Conservation (phyloP, 2,797 vertebrate genomes). For the Petrocephalus sullivani region DNA sequence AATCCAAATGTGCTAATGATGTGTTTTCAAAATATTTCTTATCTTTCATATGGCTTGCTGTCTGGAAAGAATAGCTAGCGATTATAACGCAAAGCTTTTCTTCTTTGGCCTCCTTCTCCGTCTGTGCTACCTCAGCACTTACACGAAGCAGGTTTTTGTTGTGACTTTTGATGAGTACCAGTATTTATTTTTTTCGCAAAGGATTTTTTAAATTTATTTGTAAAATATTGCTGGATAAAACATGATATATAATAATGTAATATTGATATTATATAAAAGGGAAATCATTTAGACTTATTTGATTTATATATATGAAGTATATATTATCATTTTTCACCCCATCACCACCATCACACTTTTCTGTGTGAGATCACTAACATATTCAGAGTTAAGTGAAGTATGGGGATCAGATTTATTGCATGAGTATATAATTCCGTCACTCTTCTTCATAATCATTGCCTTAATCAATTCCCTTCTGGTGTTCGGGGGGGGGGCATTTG, state of each 20-base stretch:
- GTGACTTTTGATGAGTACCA: neutral
- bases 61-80: slow-evolving; percentile 22
- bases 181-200: neutral
- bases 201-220: neutral
- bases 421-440: neutral
- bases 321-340: neutral
- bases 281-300: neutral
- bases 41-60: slow-evolving; percentile 39
- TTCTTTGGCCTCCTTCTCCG: neutral
- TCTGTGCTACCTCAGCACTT: neutral
- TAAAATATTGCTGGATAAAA: neutral
- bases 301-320: neutral
- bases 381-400: neutral
- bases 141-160: neutral
- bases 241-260: neutral
- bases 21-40: slow-evolving; percentile 40
- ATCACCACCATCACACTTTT: too few relatives aligned
- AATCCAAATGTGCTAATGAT: slow-evolving; percentile 46
- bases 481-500: neutral
- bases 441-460: neutral
- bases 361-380: neutral
- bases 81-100: neutral
- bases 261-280: neutral
- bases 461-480: neutral
- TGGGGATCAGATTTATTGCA: neutral